Percentiles rank a stretch among this genome's conserved stretches.
Evolutionary conservation across 2,888 invertebrate species (phyloP).

Genomic region (Drosophila siamana): DNA sequence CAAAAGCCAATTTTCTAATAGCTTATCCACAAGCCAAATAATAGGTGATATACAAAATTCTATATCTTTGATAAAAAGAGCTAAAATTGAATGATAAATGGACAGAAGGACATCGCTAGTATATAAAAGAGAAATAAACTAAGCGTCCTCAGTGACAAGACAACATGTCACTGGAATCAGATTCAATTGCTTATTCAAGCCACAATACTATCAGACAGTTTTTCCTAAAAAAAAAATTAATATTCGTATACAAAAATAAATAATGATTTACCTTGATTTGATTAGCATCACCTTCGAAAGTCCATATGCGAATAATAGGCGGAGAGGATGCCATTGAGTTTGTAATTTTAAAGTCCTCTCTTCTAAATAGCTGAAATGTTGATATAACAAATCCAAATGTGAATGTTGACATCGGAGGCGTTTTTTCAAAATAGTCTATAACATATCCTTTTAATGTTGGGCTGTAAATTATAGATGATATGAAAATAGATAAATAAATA

Average conservation of each 20-base stretch:
- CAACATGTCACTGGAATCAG: too few species aligned
- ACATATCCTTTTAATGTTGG: conserved; percentile 86
- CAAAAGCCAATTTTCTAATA: too few species aligned
- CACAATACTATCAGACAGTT: too few species aligned
- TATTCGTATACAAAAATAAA: background rate
- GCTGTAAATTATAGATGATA: conserved; percentile 69
- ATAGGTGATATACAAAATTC: too few species aligned
- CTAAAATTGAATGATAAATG: too few species aligned
- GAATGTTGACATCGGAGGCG: conserved; percentile 92
- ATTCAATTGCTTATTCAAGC: too few species aligned
- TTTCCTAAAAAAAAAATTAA: too few species aligned
- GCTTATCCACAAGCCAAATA: too few species aligned
- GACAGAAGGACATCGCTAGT: too few species aligned
- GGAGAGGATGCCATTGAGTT: background rate
- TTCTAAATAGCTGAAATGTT: conserved; percentile 86
- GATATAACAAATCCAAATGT: conserved; percentile 91
- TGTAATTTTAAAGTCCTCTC: background rate
- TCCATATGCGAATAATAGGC: conserved; percentile 85
- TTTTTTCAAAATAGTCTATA: conserved; percentile 89
- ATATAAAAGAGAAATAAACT: too few species aligned
- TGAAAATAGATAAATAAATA: background rate
- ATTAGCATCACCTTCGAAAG: conserved; percentile 84
- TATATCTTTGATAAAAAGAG: too few species aligned
- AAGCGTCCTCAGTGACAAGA: too few species aligned
- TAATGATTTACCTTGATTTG: conserved; percentile 18